A percentile compares a stretch with the other conserved stretches of the same genome.
These are phyloP conservation scores for Macrophya alboannulata DNA, from an alignment of 2,888 invertebrate species.

Conservation along the genomic window DNA sequence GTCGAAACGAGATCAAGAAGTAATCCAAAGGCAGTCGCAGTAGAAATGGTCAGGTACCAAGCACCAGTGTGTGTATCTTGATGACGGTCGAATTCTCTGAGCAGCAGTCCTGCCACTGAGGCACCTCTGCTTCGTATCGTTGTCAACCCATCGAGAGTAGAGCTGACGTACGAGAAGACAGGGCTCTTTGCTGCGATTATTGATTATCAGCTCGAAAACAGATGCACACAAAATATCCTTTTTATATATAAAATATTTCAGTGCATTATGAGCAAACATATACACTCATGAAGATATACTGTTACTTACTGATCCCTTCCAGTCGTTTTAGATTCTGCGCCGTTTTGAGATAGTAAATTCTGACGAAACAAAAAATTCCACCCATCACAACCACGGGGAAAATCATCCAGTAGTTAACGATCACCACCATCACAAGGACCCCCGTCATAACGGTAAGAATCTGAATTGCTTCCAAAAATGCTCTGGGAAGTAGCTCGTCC, in stretches of 20 bases:
- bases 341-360: conserved; percentile 85
- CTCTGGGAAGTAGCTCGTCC: conserved; percentile 83
- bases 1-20: conserved; percentile 88
- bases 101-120: conserved; percentile 84
- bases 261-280: background rate
- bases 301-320: conserved; percentile 80
- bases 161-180: conserved; percentile 94
- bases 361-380: conserved; percentile 83
- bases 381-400: conserved; percentile 84
- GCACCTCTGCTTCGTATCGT: conserved; percentile 92
- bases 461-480: conserved; percentile 82
- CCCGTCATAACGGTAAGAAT: conserved; percentile 79
- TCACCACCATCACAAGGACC: conserved; percentile 80
- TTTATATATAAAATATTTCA: background rate
- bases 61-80: conserved; percentile 88
- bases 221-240: background rate
- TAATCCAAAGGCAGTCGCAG: conserved; percentile 87
- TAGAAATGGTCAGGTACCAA: conserved; percentile 85
- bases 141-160: conserved; percentile 91
- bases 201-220: conserved; percentile 17
- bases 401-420: conserved; percentile 86
- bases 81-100: conserved; percentile 87
- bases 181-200: conserved; percentile 86
- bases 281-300: background rate
- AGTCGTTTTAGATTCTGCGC: conserved; percentile 88